Base-by-base conservation (phyloP, 2,113 vertebrate genomes). In the Nothobranchius furzeri region DNA sequence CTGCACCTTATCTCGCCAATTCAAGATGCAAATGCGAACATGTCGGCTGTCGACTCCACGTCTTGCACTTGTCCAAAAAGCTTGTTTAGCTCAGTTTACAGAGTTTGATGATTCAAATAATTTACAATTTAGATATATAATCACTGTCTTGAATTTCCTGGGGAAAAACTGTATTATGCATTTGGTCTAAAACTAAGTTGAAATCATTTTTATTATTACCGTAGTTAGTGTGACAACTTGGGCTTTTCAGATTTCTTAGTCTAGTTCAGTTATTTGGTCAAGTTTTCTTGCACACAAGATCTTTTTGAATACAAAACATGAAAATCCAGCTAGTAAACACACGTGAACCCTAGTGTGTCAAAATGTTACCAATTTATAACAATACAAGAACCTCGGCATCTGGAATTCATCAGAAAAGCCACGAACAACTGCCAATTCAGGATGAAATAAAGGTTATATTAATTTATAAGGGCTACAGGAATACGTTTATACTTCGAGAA, bases 51-150 rank as follows among this genome's bases (percentile, higher is more conserved):
- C 49, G 42, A 24, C 36, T 58, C 61, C 68, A 59, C 56, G 5
- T 17, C 62, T 12, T 57, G 35, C 72, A 47, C 50, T 74, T 59
- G 36, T 60, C 56, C 63, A 45, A 14, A 7, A 11, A 15, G 35
- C 51, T 76, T 63, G 25, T 71, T 76, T 66, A 52, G 55, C 9
- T 12, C 43, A 47, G 1, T 20, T 20, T 50, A 20, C 4, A 47
- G 43, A 12, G n/a, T 50, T 50, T 50, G n/a, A 50, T 50, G 3
- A 20, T 20, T 8, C 8, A n/a, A 50, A 50, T 20, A 15, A n/a
- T 48, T 48, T 7, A 8, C 6, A n/a, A 7, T n/a, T 13, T 17
- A 8, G 9, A 40, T 20, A n/a, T 17, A 3, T 30, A 30, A 30
- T 3, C 2, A 30, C 30, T 30, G 30, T 30, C 2, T 30, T 3